Base-by-base conservation (phyloP, 2,797 vertebrate species). In the Chiroxiphia lanceolata region DNA sequence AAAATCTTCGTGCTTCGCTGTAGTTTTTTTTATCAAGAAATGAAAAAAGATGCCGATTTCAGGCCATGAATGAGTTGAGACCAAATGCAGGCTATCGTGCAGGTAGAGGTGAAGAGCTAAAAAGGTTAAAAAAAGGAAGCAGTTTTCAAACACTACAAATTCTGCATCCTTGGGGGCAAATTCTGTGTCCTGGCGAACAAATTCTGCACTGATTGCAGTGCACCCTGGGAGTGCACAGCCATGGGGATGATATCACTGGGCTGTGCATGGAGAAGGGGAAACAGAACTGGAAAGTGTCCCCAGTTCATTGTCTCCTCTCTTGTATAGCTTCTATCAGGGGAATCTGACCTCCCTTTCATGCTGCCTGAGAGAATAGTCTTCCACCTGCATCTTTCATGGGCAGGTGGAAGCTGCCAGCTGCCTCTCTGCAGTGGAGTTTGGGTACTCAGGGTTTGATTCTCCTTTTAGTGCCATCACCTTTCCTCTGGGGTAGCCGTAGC, bases 191-290 rank as follows among this genome's bases (percentile, higher is more conserved):
- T 42, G 21, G 13, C 18, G 14, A 25, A 48, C 7, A 51, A 68
- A 51, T 76, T 63, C 40, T 71, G 36, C 10, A 33, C 50, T 42
- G 42, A 59, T 59, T 40, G 11, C 56, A 0, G 0, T 0, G 4
- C 13, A 8, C 27, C 9, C 36, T 42, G 21, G 8, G 8, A 54
- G 21, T 7, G 13, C 1, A 0, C 8, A 42, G 22, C 14, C 2
- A 0, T 29, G 34, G 19, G 36, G 27, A 4, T 47, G 56, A 5
- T 47, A 1, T 15, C 20, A 2, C 14, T 14, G 59, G 40, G 15
- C 13, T 86, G 25, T 27, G 9, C 4, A 40, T 3, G 4, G 38
- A 61, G 14, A 29, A 72, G 9, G 22, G 10, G 29, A 27, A 59
- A 56, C 38, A 51, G 27, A 9, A 11, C 17, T 23, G 16, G 23